phyloP scores from a whole-genome alignment of 2,113 vertebrate genomes.

The Sminthopsis crassicaudata region DNA sequence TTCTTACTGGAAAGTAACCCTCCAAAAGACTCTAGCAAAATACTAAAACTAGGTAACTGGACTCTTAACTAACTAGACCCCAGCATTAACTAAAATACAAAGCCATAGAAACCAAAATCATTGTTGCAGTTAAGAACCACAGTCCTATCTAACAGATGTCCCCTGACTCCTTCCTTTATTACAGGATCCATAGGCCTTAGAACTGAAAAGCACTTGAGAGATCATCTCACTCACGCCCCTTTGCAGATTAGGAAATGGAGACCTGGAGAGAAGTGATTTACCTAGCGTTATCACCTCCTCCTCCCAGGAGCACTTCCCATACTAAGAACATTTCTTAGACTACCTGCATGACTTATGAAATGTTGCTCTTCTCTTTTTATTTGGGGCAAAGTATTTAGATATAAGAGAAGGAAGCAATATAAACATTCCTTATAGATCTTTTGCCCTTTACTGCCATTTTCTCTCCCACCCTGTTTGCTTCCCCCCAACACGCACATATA shows the following conservation, averaged over 20 bases:
- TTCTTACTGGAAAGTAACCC: neutral
- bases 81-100: neutral
- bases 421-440: neutral
- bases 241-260: neutral
- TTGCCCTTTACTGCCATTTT: neutral
- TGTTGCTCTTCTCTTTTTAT: neutral
- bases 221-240: neutral
- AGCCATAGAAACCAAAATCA: neutral
- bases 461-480: neutral
- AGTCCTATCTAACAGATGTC: neutral
- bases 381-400: neutral
- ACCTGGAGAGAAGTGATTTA: neutral
- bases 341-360: neutral
- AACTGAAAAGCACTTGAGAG: neutral
- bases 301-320: neutral
- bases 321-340: neutral
- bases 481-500: neutral
- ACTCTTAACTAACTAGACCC: too few relatives aligned
- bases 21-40: neutral
- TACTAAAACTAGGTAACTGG: neutral
- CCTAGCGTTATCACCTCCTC: neutral
- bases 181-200: neutral
- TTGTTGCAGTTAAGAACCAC: neutral
- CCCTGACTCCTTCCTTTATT: neutral
- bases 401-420: neutral